Conservation (phyloP, 1,140 invertebrate species). For the Theocolax elegans region DNA sequence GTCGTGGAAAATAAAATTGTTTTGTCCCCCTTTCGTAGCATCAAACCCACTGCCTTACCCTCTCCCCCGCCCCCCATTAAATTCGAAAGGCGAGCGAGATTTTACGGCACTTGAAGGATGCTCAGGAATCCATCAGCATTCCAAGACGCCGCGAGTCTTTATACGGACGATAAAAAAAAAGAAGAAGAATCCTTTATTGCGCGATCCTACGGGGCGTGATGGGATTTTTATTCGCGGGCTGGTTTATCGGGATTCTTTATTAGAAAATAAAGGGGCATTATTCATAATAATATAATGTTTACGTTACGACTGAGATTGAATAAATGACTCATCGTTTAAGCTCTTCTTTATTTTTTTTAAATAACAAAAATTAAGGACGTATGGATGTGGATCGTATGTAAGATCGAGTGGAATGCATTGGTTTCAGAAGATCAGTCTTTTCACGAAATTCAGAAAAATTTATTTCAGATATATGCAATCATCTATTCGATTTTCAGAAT, state of each 20-base stretch:
- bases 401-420: too few relatives aligned
- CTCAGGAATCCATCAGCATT: conserved; percentile 42
- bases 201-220: conserved; percentile 11
- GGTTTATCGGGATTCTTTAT: conserved; percentile 33
- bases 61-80: conserved; percentile 24
- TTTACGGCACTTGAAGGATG: conserved; percentile 36
- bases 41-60: too few relatives aligned
- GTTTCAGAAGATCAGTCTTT: too few relatives aligned
- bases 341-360: too few relatives aligned
- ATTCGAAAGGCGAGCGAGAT: conserved; percentile 33
- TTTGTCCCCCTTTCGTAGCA: background rate
- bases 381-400: too few relatives aligned
- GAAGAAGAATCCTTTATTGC: conserved; percentile 38
- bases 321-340: background rate
- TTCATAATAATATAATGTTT: conserved; percentile 35
- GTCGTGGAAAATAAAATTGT: conserved; percentile 42
- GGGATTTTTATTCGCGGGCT: conserved; percentile 35
- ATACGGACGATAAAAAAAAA: conserved; percentile 36
- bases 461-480: too few relatives aligned
- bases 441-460: too few relatives aligned
- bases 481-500: too few relatives aligned
- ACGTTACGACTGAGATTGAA: conserved; percentile 46
- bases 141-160: conserved; percentile 32
- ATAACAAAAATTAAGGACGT: too few relatives aligned
- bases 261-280: conserved; percentile 33